Conservation (phyloP, 2,113 vertebrate species). For the Seriola dumerili region DNA sequence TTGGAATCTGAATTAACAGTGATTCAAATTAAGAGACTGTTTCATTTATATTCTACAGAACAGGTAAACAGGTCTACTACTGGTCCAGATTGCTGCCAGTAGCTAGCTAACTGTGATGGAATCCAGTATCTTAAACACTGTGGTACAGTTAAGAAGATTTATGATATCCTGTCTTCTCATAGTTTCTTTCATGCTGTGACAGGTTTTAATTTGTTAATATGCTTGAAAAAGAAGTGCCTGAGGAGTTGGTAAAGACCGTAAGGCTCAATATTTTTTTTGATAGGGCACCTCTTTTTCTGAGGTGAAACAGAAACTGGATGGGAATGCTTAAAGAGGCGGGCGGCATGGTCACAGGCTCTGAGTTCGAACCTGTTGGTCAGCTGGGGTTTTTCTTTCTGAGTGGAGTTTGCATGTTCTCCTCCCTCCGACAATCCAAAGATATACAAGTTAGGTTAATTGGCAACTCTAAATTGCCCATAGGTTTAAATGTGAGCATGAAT, state of each 20-base stretch:
- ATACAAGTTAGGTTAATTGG: too few relatives aligned
- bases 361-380: too few relatives aligned
- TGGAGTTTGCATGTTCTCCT: too few relatives aligned
- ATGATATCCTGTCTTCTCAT: neutral
- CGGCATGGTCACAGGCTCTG: too few relatives aligned
- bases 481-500: too few relatives aligned
- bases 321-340: neutral
- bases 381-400: too few relatives aligned
- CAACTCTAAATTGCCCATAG: too few relatives aligned
- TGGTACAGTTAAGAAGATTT: neutral
- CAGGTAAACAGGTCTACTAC: neutral
- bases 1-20: neutral
- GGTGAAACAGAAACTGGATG: neutral
- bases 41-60: slow-evolving; percentile 1
- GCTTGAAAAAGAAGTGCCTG: neutral
- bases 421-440: too few relatives aligned
- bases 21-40: neutral
- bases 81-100: neutral
- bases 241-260: neutral
- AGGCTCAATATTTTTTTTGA: neutral
- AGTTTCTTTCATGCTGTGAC: neutral
- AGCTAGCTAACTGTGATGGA: neutral
- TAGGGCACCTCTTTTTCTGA: neutral
- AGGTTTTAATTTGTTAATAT: neutral
- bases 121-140: neutral